phyloP scores from a whole-genome alignment of 1,140 invertebrate genomes.

The Diachasmimorpha longicaudata region DNA sequence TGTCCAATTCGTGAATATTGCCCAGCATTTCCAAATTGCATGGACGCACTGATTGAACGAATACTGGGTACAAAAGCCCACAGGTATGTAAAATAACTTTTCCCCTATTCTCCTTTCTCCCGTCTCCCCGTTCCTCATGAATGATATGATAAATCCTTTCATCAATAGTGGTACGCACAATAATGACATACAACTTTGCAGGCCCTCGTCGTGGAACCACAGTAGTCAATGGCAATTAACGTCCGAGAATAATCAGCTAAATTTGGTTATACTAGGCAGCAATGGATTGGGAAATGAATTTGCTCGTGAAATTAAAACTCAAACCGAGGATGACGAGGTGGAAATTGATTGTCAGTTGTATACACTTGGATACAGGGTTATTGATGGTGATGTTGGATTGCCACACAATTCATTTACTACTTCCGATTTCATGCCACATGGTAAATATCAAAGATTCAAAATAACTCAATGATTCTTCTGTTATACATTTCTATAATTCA shows the following conservation, averaged over 20 bases:
- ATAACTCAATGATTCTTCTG: too few relatives aligned
- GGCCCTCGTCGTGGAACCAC: slow-evolving; percentile 72
- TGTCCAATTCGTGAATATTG: slow-evolving; percentile 94
- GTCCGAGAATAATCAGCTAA: slow-evolving; percentile 74
- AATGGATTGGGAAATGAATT: slow-evolving; percentile 81
- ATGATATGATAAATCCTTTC: not conserved
- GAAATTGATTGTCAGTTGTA: slow-evolving; percentile 84
- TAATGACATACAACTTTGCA: slow-evolving; percentile 42
- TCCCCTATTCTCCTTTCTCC: not conserved
- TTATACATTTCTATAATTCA: not conserved
- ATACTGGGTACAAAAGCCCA: slow-evolving; percentile 75
- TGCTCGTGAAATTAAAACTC: slow-evolving; percentile 77
- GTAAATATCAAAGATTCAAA: slow-evolving; percentile 50
- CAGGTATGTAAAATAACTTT: slow-evolving; percentile 55
- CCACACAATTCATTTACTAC: slow-evolving; percentile 80
- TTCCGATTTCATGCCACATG: slow-evolving; percentile 78
- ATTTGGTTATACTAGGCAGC: slow-evolving; percentile 77
- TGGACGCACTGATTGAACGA: slow-evolving; percentile 84
- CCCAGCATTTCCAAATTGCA: slow-evolving; percentile 87
- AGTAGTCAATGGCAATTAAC: slow-evolving; percentile 72
- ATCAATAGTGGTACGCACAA: slow-evolving; percentile 16
- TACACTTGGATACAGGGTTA: slow-evolving; percentile 83
- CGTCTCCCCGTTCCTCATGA: too few relatives aligned
- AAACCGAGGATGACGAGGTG: slow-evolving; percentile 83
- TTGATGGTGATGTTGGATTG: slow-evolving; percentile 83